These are phyloP conservation scores for Lerema accius DNA, from an alignment of 1,140 invertebrate genomes.

Conservation along the genomic window DNA sequence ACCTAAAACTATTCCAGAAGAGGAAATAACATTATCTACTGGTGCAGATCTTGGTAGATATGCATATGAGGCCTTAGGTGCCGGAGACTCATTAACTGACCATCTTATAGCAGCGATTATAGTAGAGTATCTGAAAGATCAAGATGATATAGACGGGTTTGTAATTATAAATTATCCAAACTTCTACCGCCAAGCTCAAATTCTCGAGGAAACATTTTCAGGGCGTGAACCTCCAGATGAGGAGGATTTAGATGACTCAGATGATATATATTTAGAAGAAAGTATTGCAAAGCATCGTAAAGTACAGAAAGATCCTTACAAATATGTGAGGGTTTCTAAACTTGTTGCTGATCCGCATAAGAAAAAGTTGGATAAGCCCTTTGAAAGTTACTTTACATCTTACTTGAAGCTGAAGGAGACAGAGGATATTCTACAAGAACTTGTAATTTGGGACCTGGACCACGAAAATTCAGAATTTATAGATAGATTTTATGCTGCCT, in stretches of 20 bases:
- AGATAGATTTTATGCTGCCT: slow-evolving; percentile 83
- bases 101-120: slow-evolving; percentile 82
- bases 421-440: slow-evolving; percentile 70
- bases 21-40: slow-evolving; percentile 78
- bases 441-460: slow-evolving; percentile 70
- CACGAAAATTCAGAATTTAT: slow-evolving; percentile 78
- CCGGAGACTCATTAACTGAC: slow-evolving; percentile 82
- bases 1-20: slow-evolving; percentile 83
- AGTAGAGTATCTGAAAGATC: slow-evolving; percentile 84
- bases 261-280: slow-evolving; percentile 78
- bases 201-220: slow-evolving; percentile 82
- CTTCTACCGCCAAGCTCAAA: slow-evolving; percentile 82
- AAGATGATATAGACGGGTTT: slow-evolving; percentile 82
- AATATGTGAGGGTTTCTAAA: slow-evolving; percentile 69
- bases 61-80: slow-evolving; percentile 79
- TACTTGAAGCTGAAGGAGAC: slow-evolving; percentile 81
- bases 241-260: slow-evolving; percentile 53
- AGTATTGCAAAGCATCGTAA: slow-evolving; percentile 66
- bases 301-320: slow-evolving; percentile 63
- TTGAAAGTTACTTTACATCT: slow-evolving; percentile 82
- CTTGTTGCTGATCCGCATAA: slow-evolving; percentile 77
- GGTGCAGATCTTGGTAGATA: slow-evolving; percentile 83
- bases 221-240: slow-evolving; percentile 63
- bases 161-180: slow-evolving; percentile 85
- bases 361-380: slow-evolving; percentile 54